Evolutionary conservation across 2,888 invertebrate genomes (phyloP).

Genomic region (Limnephilus marmoratus): DNA sequence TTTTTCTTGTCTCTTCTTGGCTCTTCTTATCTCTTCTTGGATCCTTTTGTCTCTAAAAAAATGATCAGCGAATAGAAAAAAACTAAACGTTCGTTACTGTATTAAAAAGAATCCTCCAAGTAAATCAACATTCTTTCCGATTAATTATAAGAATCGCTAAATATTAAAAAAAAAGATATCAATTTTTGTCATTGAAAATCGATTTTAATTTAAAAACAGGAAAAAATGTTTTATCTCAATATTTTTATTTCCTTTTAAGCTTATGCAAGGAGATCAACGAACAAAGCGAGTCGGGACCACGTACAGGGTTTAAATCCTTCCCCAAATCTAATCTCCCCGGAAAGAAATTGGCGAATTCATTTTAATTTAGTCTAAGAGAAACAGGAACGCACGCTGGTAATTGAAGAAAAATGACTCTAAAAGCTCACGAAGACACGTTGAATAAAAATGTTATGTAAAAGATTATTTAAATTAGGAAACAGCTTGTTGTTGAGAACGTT

Average conservation of each 20-base stretch:
- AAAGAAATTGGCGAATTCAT: background rate
- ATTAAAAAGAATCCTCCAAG: too few relatives aligned
- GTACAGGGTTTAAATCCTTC: background rate
- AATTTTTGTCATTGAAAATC: too few relatives aligned
- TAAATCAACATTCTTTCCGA: too few relatives aligned
- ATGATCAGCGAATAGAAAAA: too few relatives aligned
- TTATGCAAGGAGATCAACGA: background rate
- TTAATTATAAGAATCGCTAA: too few relatives aligned
- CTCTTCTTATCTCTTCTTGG: too few relatives aligned
- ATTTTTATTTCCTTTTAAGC: background rate
- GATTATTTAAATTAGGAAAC: background rate
- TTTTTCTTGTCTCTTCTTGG: too few relatives aligned
- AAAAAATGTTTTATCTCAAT: too few relatives aligned
- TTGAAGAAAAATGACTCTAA: constrained; percentile 2
- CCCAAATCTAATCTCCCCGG: background rate
- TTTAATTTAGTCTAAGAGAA: background rate
- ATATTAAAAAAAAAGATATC: too few relatives aligned
- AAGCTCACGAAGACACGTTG: background rate
- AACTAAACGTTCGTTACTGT: too few relatives aligned
- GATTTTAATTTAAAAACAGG: too few relatives aligned
- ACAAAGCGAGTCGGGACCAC: background rate
- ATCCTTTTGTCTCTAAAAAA: too few relatives aligned
- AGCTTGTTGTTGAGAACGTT: background rate
- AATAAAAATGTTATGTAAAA: background rate
- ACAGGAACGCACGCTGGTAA: background rate